Evolutionary conservation across 1,140 invertebrate species (phyloP), one percentile per base, ranked within the genome.

Genomic region (Drosophila pandora): DNA sequence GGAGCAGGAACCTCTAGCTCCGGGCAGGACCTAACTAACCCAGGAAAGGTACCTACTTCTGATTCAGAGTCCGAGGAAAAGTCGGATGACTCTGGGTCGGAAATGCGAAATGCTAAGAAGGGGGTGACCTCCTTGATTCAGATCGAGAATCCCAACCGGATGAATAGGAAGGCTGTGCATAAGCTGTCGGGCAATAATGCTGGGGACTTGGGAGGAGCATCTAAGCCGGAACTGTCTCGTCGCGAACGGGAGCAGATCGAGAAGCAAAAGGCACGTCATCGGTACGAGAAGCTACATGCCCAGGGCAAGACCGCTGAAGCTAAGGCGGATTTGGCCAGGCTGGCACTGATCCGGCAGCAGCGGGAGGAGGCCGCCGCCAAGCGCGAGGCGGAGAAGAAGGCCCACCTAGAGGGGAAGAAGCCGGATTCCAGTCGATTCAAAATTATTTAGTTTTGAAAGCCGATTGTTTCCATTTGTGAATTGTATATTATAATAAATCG

Each of bases 231-330:
- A 90, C 92, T 98, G 52, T 96, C 96, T 47, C 93, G 94, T 63
- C 93, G 94, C 68, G 94, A 95, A 90, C 96, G 98, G 55, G 98
- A 99, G 93, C 98, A 99, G 92, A 93, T 99, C 53, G 97, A 99
- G 92, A 96, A 96, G 80, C 96, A 98, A 89, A 95, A 95, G 87
- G 97, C 97, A 1, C 95, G 95, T 59, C 95, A 95, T 22, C 95
- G 97, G 68, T 99, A 99, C 91, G 96, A 97, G 90, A 97, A 97
- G 89, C 92, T 98, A 22, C 98, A 99, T 85, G 96, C 97, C 0
- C 96, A 96, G 62, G 98, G 98, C 52, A 98, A 98, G 92, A 99
- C 98, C 1, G 97, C 98, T 41, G 97, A 99, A 91, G 98, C 98
- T 0, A 94, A 97, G 63, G 97, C 97, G 0, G 98, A 99, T 93